Conservation (phyloP, 2,113 vertebrate genomes). For the Amblyornis subalaris region DNA sequence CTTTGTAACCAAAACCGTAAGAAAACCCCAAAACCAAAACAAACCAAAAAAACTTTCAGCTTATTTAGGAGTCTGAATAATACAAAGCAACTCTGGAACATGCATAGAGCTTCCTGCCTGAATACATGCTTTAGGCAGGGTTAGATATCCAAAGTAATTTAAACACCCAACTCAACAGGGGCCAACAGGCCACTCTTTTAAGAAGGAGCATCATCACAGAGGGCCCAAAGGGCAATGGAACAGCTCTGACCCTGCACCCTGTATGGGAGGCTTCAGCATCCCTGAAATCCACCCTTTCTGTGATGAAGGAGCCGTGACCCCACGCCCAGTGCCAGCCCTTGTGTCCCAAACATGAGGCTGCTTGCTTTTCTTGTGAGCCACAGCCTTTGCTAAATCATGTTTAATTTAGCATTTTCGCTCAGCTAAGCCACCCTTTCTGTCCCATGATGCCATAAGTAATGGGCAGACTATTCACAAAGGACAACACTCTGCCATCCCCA, state of each 20-base stretch:
- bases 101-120: not conserved
- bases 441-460: rapidly evolving
- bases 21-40: not conserved
- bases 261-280: not conserved
- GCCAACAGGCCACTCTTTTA: not conserved
- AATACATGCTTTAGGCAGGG: not conserved
- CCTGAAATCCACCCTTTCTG: rapidly evolving
- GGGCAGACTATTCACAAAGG: not conserved
- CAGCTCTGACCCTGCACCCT: not conserved
- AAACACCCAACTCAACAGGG: rapidly evolving
- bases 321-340: not conserved
- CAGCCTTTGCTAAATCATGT: not conserved
- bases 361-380: rapidly evolving
- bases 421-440: not conserved
- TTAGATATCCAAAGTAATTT: not conserved
- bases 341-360: not conserved
- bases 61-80: not conserved
- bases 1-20: rapidly evolving
- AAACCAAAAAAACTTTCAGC: not conserved
- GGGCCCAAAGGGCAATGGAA: not conserved
- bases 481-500: not conserved
- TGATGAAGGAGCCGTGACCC: not conserved
- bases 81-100: not conserved
- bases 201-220: not conserved
- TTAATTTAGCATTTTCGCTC: not conserved